Evolutionary conservation across 1,140 invertebrate species (phyloP), one percentile per base, ranked within the genome.

Genomic region (Metopolophium dirhodum): DNA sequence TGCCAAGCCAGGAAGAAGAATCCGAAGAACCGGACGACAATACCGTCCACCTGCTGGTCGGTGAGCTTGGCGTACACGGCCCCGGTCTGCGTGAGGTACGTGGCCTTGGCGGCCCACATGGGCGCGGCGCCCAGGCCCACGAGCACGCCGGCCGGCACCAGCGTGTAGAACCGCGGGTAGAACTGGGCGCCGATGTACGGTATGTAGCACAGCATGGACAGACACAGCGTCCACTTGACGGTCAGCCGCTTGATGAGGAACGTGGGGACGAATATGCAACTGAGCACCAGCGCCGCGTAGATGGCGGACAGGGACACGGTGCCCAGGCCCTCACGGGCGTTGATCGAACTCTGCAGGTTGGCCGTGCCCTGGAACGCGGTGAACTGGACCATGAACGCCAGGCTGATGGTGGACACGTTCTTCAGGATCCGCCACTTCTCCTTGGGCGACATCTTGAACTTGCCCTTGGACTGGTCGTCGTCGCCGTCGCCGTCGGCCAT

Each of bases 1-100:
- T 99, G 99, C 97, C 99, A 99, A 93, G 98, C 97, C 94, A 99
- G 97, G 96, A 99, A 99, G 96, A 99, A 99, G 96, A 99, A 98
- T 45, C 99, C 99, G 95, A 99, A 99, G 96, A 99, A 99, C 94
- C 98, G 95, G 77, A 99, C 98, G 92, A 99, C 98, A 94, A 99
- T 98, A 14, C 97, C 97, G 95, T 99, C 98, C 14, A 97, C 97
- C 1, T 97, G 96, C 94, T 98, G 97, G 94, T 98, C 98, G 26
- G 97, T 98, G 82, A 98, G 95, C 95, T 98, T 98, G 9, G 98
- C 98, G 95, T 98, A 98, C 94, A 98, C 97, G 83, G 98, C 97
- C 37, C 98, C 98, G 14, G 97, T 97, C 95, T 99, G 98, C 0
- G 98, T 99, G 14, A 99, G 96, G 95, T 99, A 99, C 0, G 98